Base-by-base conservation (phyloP, 2,888 invertebrate genomes). In the Tetramorium bicarinatum region DNA sequence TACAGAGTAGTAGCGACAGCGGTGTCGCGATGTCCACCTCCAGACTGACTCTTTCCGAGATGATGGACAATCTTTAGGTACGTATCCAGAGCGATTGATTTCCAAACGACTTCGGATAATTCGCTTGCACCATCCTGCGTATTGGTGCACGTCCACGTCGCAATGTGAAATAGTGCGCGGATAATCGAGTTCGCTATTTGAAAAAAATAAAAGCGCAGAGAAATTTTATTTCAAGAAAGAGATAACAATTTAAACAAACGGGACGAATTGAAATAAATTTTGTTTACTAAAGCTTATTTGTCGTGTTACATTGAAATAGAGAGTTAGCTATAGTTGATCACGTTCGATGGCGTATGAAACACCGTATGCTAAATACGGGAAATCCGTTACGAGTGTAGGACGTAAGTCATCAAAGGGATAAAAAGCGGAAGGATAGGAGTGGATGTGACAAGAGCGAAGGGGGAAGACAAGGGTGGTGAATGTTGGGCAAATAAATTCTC, bases 1-100 rank as follows among this genome's bases (percentile, higher is more conserved):
- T 96, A 82, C 97, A 97, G 95, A 97, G 97, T 95, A 96, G 96
- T 92, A 97, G 96, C 93, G 97, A 97, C 95, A 97, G 97, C 93
- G 97, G 97, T 91, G 97, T 96, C 94, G 96, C 96, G 93, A 96
- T 96, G 96, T 96, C 96, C 93, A 96, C 96, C 93, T 96, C 96
- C 93, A 96, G 96, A 93, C 96, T 97, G 93, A 96, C 96, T 91
- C 95, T 96, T 90, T 96, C 96, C 92, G 96, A 96, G 94, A 96
- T 96, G 95, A 96, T 96, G 94, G 95, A 94, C 92, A 94, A 94
- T 93, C 94, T 95, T 93, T 95, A 95, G 95, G 95, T 95, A 82
- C 38, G 87, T 44, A 44, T 29, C 38, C 1, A 25, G 11, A n/a
- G 21, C 3, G 9, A 21, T 25, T 21, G 38, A 11, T 21, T 64